Base-by-base conservation (phyloP, 2,113 vertebrate species). In the Heloderma charlesbogerti region DNA sequence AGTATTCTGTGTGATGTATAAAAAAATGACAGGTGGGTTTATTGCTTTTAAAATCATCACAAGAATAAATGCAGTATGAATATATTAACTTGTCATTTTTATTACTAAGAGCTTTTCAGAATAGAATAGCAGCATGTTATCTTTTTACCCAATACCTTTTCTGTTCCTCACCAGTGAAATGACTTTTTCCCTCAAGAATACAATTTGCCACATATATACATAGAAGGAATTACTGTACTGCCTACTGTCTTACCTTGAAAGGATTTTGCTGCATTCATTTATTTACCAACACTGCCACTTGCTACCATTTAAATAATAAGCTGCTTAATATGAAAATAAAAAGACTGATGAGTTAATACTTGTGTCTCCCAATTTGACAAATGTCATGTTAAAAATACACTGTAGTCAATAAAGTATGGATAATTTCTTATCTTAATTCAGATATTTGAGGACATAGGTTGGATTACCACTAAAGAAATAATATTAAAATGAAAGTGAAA, bases 71-170 rank as follows among this genome's bases (percentile, higher is more conserved):
- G 34, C 40, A 51, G 80, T 90, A 93, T 90, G 71, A 95, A 92
- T 93, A 95, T 37, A 96, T 95, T 96, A 94, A 88, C 81, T 82
- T 96, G 91, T 90, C 88, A 93, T 95, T 96, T 95, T 94, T 87
- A 92, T 96, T 88, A 96, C 89, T 91, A 91, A 63, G 79, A 81
- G 88, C 88, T 94, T 95, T 96, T 86, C 84, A 92, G 66, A 63
- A 91, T 95, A 93, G 84, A 86, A 57, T 77, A 95, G 91, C 85
- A 94, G 45, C 75, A 89, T 85, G 27, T 93, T 95, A 93, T 93
- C 88, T 93, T 84, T 69, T 85, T 45, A 45, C 37, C 10, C 60
- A 8, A 37, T 93, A 85, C 22, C n/a, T 86, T 74, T 94, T 92
- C 48, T 25, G 79, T 92, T 96, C 93, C 92, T 92, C 10, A 4